A percentile compares a stretch with the other conserved stretches of the same genome.
phyloP scores from a whole-genome alignment of 1,140 invertebrate species.

The Notospermus geniculatus region DNA sequence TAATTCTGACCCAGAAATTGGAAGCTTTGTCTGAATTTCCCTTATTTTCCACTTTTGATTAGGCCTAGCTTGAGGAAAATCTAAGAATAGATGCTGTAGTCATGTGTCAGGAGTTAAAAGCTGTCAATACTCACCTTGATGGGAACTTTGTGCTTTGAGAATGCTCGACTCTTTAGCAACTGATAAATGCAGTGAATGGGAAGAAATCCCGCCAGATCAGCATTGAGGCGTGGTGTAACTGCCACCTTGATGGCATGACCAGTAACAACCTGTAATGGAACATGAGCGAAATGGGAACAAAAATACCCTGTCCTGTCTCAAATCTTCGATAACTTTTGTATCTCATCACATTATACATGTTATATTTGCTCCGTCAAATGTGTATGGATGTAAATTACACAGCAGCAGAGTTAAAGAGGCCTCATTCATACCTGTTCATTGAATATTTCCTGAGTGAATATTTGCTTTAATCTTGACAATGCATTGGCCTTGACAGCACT shows the following conservation, averaged over 20 bases:
- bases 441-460: conserved; percentile 96
- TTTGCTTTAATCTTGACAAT: conserved; percentile 86
- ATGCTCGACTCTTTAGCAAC: conserved; percentile 88
- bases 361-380: too few species aligned
- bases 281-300: conserved; percentile 25
- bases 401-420: too few species aligned
- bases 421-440: conserved; percentile 87
- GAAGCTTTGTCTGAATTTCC: too few species aligned
- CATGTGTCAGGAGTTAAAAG: too few species aligned
- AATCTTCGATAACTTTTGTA: too few species aligned
- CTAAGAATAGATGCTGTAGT: too few species aligned
- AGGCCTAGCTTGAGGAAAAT: too few species aligned
- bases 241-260: conserved; percentile 93
- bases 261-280: conserved; percentile 77
- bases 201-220: conserved; percentile 85
- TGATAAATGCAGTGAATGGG: conserved; percentile 98
- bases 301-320: neutral
- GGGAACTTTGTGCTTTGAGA: conserved; percentile 86
- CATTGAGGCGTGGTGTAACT: conserved; percentile 85
- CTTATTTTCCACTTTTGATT: too few species aligned
- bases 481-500: conserved; percentile 80
- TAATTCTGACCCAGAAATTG: too few species aligned
- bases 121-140: conserved; percentile 47
- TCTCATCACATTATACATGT: too few species aligned
- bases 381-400: too few species aligned